Conservation (phyloP, 2,888 invertebrate species). For the Troilus luridus region DNA sequence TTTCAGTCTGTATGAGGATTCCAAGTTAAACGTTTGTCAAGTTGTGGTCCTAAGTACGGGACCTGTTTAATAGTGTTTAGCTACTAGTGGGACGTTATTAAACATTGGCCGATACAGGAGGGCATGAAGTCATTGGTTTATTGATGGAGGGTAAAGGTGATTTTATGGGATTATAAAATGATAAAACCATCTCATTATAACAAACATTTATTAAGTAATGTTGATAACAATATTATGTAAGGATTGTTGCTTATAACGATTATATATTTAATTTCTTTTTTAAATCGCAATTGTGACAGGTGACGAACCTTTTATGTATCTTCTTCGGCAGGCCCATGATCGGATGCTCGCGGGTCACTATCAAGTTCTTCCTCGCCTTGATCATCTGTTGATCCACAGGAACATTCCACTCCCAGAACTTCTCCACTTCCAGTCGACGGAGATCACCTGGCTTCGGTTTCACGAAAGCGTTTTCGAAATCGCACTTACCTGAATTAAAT, state of each 20-base stretch:
- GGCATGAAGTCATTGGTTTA: too few relatives aligned
- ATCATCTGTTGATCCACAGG: constrained; percentile 20
- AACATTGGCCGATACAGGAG: too few relatives aligned
- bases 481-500: background rate
- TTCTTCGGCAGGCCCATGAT: constrained; percentile 4
- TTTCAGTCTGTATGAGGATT: too few relatives aligned
- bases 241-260: background rate
- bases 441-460: constrained; percentile 40
- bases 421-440: constrained; percentile 40
- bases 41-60: too few relatives aligned
- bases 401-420: constrained; percentile 41
- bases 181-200: background rate
- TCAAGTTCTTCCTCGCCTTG: background rate
- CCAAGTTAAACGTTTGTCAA: too few relatives aligned
- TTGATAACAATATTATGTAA: background rate
- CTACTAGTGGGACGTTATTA: too few relatives aligned
- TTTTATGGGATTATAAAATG: too few relatives aligned
- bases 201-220: background rate
- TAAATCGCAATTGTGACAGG: background rate
- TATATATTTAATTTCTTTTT: background rate
- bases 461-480: background rate
- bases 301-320: constrained; percentile 9
- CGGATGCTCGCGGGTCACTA: background rate
- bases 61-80: too few relatives aligned
- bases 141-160: too few relatives aligned